phyloP scores from a whole-genome alignment of 2,113 vertebrate species.

The Platichthys flesus region DNA sequence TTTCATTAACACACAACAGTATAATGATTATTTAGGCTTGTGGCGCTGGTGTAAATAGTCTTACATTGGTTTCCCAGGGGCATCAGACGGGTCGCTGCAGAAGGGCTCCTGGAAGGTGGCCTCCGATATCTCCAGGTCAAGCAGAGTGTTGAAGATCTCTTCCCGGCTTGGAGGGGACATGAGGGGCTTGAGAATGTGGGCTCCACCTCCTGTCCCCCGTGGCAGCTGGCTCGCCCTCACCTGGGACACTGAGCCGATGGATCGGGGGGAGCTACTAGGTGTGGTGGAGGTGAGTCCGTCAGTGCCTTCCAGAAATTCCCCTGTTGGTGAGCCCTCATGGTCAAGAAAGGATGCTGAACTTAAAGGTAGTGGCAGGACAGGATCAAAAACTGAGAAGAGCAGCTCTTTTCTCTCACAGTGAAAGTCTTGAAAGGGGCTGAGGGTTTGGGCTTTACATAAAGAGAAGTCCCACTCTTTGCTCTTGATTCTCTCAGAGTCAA shows the following conservation, averaged over 20 bases:
- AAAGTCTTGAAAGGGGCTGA: slow-evolving; percentile 92
- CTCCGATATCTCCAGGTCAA: slow-evolving; percentile 93
- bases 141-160: slow-evolving; percentile 92
- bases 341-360: slow-evolving; percentile 87
- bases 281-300: slow-evolving; percentile 90
- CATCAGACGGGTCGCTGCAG: slow-evolving; percentile 96
- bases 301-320: slow-evolving; percentile 87
- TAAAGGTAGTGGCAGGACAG: slow-evolving; percentile 83
- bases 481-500: slow-evolving; percentile 83
- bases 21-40: not conserved
- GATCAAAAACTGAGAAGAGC: slow-evolving; percentile 81
- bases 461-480: slow-evolving; percentile 83
- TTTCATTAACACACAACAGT: not conserved
- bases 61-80: slow-evolving; percentile 94
- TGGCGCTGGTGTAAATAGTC: slow-evolving; percentile 1
- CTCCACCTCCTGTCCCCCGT: slow-evolving; percentile 84
- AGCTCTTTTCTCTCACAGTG: slow-evolving; percentile 89
- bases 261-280: slow-evolving; percentile 94
- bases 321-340: slow-evolving; percentile 88
- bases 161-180: slow-evolving; percentile 98
- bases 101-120: slow-evolving; percentile 95
- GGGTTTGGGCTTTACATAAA: slow-evolving; percentile 82
- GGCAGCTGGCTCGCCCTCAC: slow-evolving; percentile 87
- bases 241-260: slow-evolving; percentile 92
- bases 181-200: slow-evolving; percentile 93